Conservation (phyloP, 2,113 vertebrate species). For the Tyto alba region DNA sequence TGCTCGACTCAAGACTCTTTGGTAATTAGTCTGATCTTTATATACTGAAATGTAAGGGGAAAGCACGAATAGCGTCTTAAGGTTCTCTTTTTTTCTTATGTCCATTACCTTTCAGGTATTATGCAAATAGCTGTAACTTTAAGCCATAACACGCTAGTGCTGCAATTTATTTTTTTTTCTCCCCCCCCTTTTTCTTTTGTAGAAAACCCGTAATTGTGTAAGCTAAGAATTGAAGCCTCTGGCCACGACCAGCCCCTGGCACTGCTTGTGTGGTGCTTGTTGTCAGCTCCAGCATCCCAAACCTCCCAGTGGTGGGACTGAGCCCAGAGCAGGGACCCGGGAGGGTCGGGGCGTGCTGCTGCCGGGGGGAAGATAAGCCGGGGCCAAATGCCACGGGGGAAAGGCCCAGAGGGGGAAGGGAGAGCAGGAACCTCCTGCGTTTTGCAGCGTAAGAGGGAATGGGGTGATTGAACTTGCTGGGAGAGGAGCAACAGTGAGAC, state of each 20-base stretch:
- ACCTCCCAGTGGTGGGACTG: constrained; percentile 47
- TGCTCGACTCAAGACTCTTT: background rate
- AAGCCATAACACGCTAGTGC: background rate
- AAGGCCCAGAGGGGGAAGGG: background rate
- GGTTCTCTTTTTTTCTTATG: background rate
- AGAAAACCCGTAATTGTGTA: background rate
- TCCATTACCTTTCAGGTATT: constrained; percentile 8
- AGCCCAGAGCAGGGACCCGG: background rate
- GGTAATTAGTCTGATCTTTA: constrained; percentile 31
- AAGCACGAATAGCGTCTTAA: background rate
- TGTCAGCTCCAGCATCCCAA: background rate
- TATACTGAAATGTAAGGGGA: background rate
- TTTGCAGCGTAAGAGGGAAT: background rate
- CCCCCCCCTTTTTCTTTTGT: background rate
- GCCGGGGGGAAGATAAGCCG: background rate
- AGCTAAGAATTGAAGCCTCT: background rate
- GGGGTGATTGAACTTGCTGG: background rate
- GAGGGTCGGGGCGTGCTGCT: background rate
- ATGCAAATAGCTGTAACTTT: background rate
- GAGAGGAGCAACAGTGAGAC: background rate
- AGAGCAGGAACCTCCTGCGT: background rate
- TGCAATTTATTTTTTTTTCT: background rate
- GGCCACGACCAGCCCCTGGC: background rate
- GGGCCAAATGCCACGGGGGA: background rate
- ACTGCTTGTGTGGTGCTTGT: background rate